Percentiles rank a stretch among this genome's conserved stretches.
Evolutionary conservation across 1,140 invertebrate species (phyloP).

Genomic region (Micrasema longulum): DNA sequence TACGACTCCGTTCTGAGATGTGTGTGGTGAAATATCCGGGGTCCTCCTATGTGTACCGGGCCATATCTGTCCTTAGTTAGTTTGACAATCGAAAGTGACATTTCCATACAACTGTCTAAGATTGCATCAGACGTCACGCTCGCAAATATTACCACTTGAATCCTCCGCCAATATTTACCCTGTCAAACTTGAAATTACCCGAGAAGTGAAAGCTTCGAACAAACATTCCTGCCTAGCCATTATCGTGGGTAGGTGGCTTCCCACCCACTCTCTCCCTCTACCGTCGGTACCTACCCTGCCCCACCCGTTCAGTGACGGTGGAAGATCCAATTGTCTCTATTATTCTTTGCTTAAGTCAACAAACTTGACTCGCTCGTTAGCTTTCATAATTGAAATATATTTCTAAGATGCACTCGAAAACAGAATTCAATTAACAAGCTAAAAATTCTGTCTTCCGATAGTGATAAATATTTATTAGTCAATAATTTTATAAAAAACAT

Average conservation of each 20-base stretch:
- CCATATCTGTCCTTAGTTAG: constrained; percentile 26
- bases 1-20: neutral
- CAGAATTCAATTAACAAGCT: constrained; percentile 27
- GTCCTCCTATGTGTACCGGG: constrained; percentile 1
- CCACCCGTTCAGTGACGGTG: neutral
- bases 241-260: constrained; percentile 3
- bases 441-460: neutral
- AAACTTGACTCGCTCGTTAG: constrained; percentile 39
- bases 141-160: constrained; percentile 26
- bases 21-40: neutral
- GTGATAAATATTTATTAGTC: no score
- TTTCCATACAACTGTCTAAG: constrained; percentile 29
- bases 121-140: constrained; percentile 38
- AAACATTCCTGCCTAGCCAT: constrained; percentile 37
- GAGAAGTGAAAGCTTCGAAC: constrained; percentile 38
- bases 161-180: constrained; percentile 42
- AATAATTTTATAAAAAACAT: no score
- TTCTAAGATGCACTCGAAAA: constrained; percentile 39
- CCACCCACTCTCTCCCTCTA: neutral
- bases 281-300: no score
- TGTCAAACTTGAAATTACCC: constrained; percentile 42
- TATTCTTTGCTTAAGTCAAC: constrained; percentile 37
- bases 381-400: constrained; percentile 40
- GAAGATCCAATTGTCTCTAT: constrained; percentile 35
- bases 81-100: constrained; percentile 34